Conservation (phyloP, 2,797 vertebrate genomes). For the Lophius americanus region DNA sequence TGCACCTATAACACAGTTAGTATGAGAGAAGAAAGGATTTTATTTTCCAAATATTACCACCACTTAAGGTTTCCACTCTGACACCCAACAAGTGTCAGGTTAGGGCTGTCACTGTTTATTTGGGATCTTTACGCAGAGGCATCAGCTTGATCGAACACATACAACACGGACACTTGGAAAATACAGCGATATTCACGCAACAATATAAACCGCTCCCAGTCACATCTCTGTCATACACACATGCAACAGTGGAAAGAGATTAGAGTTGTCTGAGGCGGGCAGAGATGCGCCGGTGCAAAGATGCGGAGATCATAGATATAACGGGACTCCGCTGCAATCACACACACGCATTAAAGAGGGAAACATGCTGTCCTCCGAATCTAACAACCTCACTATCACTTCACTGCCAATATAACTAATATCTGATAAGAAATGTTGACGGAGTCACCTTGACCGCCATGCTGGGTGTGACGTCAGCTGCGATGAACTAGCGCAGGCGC, state of each 20-base stretch:
- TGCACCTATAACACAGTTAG: constrained; percentile 84
- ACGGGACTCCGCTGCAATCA: constrained; percentile 35
- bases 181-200: neutral
- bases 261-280: constrained; percentile 63
- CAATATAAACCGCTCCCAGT: constrained; percentile 6
- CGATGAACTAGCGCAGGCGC: constrained; percentile 75
- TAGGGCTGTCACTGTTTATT: constrained; percentile 32
- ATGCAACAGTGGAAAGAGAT: constrained; percentile 56
- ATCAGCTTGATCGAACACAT: constrained; percentile 33
- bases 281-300: constrained; percentile 60
- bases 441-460: constrained; percentile 99
- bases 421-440: constrained; percentile 77
- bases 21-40: constrained; percentile 1
- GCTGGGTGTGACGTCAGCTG: constrained; percentile 87
- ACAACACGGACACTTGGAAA: constrained; percentile 18
- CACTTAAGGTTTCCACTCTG: neutral
- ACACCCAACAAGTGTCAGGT: constrained; percentile 32
- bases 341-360: constrained; percentile 19
- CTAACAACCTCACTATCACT: constrained; percentile 30
- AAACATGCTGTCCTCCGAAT: constrained; percentile 29
- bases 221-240: constrained; percentile 21
- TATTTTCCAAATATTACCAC: neutral
- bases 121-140: constrained; percentile 28
- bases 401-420: constrained; percentile 51
- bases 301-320: constrained; percentile 43